Evolutionary conservation across 2,797 vertebrate genomes (phyloP).

Genomic region (Poeciliopsis paucimaculata): DNA sequence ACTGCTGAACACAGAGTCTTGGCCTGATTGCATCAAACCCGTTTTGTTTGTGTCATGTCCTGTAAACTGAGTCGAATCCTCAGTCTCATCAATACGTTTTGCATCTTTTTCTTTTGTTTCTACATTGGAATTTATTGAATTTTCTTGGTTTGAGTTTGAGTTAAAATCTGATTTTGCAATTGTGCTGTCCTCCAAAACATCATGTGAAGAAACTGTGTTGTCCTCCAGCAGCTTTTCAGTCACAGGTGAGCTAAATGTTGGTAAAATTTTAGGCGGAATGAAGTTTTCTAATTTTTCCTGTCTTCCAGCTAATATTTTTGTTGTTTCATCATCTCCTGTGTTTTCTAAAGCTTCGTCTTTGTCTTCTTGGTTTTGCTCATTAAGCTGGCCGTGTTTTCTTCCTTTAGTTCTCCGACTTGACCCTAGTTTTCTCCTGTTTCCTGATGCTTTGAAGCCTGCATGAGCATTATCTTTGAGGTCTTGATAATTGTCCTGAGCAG

Average conservation of each 20-base stretch:
- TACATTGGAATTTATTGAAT: background rate
- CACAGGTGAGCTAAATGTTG: constrained; percentile 3
- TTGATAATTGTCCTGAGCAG: constrained; percentile 13
- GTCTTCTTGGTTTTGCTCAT: constrained; percentile 14
- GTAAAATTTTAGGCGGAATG: background rate
- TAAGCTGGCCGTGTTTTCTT: constrained; percentile 14
- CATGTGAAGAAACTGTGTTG: background rate
- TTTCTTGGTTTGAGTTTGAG: constrained; percentile 12
- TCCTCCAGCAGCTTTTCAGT: constrained; percentile 1
- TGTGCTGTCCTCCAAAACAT: background rate
- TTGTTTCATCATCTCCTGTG: constrained; percentile 9
- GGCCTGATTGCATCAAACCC: constrained; percentile 26
- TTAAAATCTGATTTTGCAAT: constrained; percentile 7
- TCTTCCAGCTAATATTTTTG: constrained; percentile 1
- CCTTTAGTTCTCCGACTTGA: constrained; percentile 66
- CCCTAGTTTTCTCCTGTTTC: constrained; percentile 60
- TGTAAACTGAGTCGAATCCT: constrained; percentile 14
- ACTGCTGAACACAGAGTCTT: constrained; percentile 22
- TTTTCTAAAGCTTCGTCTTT: constrained; percentile 26
- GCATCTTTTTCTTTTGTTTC: constrained; percentile 19
- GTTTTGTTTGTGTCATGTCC: constrained; percentile 24
- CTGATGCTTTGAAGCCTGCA: background rate
- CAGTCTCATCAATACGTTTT: constrained; percentile 1
- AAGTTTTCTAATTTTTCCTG: constrained; percentile 25
- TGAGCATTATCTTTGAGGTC: constrained; percentile 14